Base-by-base conservation (phyloP, 2,113 vertebrate genomes). In the Candoia aspera region DNA sequence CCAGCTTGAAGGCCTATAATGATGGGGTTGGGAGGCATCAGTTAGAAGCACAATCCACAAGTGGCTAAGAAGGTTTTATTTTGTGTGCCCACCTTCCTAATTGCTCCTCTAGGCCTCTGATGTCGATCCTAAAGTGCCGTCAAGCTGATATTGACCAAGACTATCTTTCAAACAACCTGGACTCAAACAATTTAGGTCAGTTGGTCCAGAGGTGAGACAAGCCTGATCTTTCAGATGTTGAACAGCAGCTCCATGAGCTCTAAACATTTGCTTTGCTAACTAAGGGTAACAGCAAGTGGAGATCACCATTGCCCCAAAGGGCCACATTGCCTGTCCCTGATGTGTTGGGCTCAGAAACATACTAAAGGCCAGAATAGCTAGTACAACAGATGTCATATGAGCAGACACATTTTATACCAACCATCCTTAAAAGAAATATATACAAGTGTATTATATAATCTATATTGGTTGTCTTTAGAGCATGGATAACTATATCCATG, bases 201-300 rank as follows among this genome's bases (percentile, higher is more conserved):
- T 42, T 79, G 73, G 73, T 33, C 37, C 73, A 79, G 73, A 37
- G 73, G 73, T 79, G 73, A 79, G 73, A 79, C 37, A 79, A 79
- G 8, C 8, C 73, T 79, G 73, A 79, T 33, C 33, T 42, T 79
- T n/a, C 73, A 79, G 73, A 79, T 79, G 73, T 79, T 79, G 73
- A 33, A 79, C 73, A 79, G 73, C 33, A 79, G 33, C 73, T 79
- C 33, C 33, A 37, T 79, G 73, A 79, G 19, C 17, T 79, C 73
- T 79, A 79, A 79, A 79, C 73, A 79, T 79, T 79, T 79, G 33
- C 37, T 79, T 79, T 79, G 73, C 73, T 79, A 79, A 79, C 68
- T 79, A 79, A 79, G 73, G 73, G 33, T 79, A 33, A 79, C 33
- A 79, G 73, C 73, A 42, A 1, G 33, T 42, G 73, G 73, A 79